Evolutionary conservation across 2,888 invertebrate species (phyloP).

Genomic region (Coelinius sp.): DNA sequence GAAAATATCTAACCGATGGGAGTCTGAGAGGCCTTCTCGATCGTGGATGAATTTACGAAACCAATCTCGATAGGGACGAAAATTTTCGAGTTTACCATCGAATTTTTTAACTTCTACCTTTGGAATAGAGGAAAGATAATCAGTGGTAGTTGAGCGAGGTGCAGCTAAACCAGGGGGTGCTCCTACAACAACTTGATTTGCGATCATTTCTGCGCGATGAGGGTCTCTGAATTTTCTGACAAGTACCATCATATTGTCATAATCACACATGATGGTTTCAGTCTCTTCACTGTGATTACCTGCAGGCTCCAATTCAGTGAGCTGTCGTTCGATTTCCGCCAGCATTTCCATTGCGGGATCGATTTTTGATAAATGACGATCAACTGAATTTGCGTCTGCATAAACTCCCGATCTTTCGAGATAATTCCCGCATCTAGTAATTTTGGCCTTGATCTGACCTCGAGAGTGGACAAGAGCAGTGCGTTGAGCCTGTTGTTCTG

Average conservation of each 20-base stretch:
- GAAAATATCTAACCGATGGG: neutral
- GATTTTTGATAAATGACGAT: slow-evolving; percentile 1
- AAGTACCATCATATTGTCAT: slow-evolving; percentile 18
- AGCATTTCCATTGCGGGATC: neutral
- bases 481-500: neutral
- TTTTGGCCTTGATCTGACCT: neutral
- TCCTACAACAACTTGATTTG: neutral
- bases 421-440: neutral
- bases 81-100: slow-evolving; percentile 27
- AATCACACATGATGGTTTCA: slow-evolving; percentile 23
- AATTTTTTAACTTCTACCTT: slow-evolving; percentile 27
- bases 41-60: slow-evolving; percentile 18
- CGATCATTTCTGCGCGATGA: neutral
- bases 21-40: slow-evolving; percentile 8
- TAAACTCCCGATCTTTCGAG: neutral
- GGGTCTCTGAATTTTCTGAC: slow-evolving; percentile 22
- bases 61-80: slow-evolving; percentile 28
- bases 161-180: neutral
- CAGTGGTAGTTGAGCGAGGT: neutral
- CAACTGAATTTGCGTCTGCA: neutral
- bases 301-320: neutral
- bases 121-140: slow-evolving; percentile 20
- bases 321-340: neutral
- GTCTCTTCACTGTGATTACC: neutral
- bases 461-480: neutral